Base-by-base conservation (phyloP, 2,888 invertebrate genomes). In the Agrotis ipsilon region DNA sequence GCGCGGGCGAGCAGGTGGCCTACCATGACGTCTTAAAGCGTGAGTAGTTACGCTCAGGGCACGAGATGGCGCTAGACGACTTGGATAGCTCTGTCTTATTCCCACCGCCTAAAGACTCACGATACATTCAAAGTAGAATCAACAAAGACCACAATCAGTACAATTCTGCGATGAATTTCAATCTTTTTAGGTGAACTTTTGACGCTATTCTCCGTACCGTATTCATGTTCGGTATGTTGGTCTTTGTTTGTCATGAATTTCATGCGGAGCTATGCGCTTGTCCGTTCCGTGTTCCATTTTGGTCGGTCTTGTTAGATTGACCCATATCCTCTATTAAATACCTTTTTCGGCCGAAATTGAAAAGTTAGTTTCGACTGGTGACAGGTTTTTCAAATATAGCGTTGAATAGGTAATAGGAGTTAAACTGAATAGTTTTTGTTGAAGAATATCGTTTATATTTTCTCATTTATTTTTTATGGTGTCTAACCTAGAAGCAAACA, bases 191-290 rank as follows among this genome's bases (percentile, higher is more conserved):
- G 27, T 32, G 9, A 74, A 80, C 24, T 51, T 32, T 52, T 39
- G 48, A 19, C 49, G 16, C 5, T 45, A 24, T 59, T 48, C 43
- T 19, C 24, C n/a, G 24, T 24, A 60, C 43, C 46, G 55, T 21
- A 27, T n/a, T 45, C 49, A 46, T 75, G 45, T 21, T 46, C 49
- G 49, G 24, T 58, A 45, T 59, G 14, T 19, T 62, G 27, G 27
- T 54, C 48, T 64, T 74, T 75, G 80, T 75, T 54, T 27, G 52
- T 24, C 32, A 14, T 49, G 75, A 63, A 75, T 80, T 52, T 59
- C 80, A 65, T 32, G 43, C 49, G 49, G 60, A 72, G 16, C 45
- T 46, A 51, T 58, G 21, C 48, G 65, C 45, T 59, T 54, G 80
- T 80, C 18, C 75, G 52, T 74, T 54, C n/a, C 32, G 45, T 19